Conservation (phyloP, 1,140 invertebrate species). For the Myzus persicae region DNA sequence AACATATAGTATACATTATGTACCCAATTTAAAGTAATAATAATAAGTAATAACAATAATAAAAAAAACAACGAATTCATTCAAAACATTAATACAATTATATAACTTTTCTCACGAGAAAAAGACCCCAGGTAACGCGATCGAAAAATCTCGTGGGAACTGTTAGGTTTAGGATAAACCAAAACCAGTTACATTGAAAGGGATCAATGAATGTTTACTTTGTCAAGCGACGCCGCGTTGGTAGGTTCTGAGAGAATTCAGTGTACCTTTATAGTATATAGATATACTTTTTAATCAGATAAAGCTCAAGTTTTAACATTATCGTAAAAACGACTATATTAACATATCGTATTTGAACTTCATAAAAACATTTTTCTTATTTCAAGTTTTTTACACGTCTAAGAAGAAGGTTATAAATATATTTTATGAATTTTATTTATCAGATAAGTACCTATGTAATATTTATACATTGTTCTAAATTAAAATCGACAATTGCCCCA, state of each 20-base stretch:
- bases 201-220: conserved; percentile 37
- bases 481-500: not conserved
- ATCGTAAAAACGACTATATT: not conserved
- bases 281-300: not conserved
- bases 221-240: not conserved
- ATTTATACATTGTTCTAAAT: not conserved
- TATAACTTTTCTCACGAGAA: conserved; percentile 46
- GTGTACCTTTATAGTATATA: not conserved
- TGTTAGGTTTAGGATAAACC: not conserved
- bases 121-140: conserved; percentile 27
- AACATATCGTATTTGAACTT: not conserved
- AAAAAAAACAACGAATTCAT: conserved; percentile 44
- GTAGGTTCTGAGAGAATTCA: not conserved
- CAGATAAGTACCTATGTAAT: not conserved
- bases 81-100: conserved; percentile 33
- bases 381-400: not conserved
- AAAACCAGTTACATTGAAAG: conserved; percentile 56
- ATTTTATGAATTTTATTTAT: not conserved
- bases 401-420: not conserved
- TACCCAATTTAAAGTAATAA: not conserved
- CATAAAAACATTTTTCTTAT: not conserved
- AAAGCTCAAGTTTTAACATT: not conserved
- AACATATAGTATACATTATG: not conserved
- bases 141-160: conserved; percentile 54
- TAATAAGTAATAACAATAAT: conserved; percentile 11